Evolutionary conservation across 1,140 invertebrate species (phyloP).

Genomic region (Eubasilissa regina): DNA sequence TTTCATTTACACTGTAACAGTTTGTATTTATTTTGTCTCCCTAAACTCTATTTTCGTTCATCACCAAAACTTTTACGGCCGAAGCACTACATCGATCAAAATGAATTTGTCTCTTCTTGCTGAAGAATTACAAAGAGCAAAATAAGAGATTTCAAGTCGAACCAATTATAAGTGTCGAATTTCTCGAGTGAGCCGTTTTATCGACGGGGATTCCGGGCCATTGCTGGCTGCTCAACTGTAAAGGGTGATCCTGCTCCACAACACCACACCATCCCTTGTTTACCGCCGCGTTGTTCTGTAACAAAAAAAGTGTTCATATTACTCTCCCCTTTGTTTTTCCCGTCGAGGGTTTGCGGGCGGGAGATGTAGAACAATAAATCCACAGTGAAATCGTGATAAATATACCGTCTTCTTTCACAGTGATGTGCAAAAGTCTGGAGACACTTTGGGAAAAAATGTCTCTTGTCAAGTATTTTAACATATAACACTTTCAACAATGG

Average conservation of each 20-base stretch:
- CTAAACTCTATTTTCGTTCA: too few species aligned
- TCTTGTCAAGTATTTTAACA: too few species aligned
- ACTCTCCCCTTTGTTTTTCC: background rate
- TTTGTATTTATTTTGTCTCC: too few species aligned
- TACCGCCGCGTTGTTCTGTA: background rate
- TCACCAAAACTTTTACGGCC: too few species aligned
- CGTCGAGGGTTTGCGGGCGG: background rate
- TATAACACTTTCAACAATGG: too few species aligned
- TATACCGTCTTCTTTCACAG: background rate
- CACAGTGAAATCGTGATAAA: background rate
- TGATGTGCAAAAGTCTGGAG: too few species aligned
- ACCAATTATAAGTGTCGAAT: background rate
- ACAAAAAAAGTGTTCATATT: slow-evolving; percentile 3
- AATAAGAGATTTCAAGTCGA: background rate
- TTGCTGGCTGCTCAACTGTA: too few species aligned
- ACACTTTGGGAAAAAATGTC: too few species aligned
- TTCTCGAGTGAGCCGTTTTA: background rate
- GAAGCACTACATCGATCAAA: too few species aligned
- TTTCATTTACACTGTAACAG: too few species aligned
- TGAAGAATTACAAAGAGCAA: background rate
- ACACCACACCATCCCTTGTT: background rate
- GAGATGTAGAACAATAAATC: background rate
- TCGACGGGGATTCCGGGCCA: too few species aligned
- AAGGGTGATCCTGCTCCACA: background rate
- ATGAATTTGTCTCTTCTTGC: too few species aligned